phyloP scores from a whole-genome alignment of 2,888 invertebrate genomes.

The Lacanobia oleracea region DNA sequence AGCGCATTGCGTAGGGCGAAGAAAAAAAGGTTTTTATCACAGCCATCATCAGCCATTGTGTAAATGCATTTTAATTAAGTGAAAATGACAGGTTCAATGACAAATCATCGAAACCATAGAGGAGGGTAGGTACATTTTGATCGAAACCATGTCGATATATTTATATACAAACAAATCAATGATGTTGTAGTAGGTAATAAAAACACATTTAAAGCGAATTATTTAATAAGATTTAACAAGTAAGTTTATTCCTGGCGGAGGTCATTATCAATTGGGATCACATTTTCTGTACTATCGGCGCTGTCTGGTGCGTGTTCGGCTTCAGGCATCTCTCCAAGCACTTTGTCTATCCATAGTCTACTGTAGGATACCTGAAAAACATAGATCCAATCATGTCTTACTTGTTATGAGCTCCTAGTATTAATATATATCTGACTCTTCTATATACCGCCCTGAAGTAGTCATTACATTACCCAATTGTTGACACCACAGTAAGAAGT shows the following conservation, averaged over 20 bases:
- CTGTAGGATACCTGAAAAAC: conserved; percentile 82
- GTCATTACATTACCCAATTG: not conserved
- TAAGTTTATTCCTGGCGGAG: not conserved
- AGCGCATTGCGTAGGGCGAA: not conserved
- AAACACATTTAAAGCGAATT: conserved; percentile 6
- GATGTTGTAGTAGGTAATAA: not conserved
- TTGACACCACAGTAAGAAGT: not conserved
- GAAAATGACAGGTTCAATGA: not conserved
- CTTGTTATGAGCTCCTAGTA: conserved; percentile 47
- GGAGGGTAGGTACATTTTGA: too few relatives aligned
- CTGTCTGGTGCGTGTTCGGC: conserved; percentile 74
- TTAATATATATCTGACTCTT: conserved; percentile 38
- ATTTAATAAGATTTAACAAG: conserved; percentile 20
- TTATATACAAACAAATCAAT: not conserved
- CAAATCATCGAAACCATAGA: not conserved
- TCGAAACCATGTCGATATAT: too few relatives aligned
- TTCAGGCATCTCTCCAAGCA: conserved; percentile 69
- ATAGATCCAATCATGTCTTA: conserved; percentile 16
- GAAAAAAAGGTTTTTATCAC: not conserved
- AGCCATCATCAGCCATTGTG: not conserved
- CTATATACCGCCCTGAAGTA: conserved; percentile 30
- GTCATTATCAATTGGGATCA: conserved; percentile 66
- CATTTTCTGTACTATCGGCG: conserved; percentile 83
- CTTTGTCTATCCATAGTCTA: conserved; percentile 81
- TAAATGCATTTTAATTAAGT: too few relatives aligned